These are phyloP conservation scores for Cryptotermes secundus DNA, from an alignment of 1,140 invertebrate species.

Conservation along the genomic window DNA sequence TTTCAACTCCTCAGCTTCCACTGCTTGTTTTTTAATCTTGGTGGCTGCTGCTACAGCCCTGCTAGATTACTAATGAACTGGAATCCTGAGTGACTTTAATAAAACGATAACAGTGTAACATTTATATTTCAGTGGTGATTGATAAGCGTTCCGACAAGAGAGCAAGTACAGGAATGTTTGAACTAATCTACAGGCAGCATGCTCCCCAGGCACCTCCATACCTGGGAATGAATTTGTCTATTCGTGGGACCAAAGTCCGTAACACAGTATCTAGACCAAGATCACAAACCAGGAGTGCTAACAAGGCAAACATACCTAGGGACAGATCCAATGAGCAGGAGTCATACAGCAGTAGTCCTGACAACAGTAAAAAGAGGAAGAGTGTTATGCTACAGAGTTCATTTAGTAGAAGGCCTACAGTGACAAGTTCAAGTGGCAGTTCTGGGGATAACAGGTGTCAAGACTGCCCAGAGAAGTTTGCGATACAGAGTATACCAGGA, in stretches of 20 bases:
- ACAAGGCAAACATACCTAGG: constrained; percentile 27
- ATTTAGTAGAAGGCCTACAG: neutral
- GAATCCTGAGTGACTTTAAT: too few relatives aligned
- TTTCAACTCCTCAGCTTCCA: too few relatives aligned
- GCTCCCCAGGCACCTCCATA: constrained; percentile 79
- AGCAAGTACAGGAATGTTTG: constrained; percentile 83
- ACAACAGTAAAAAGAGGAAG: neutral
- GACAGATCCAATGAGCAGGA: constrained; percentile 35
- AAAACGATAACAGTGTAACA: too few relatives aligned
- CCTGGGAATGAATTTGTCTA: constrained; percentile 72
- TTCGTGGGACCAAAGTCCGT: constrained; percentile 62
- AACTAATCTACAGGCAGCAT: constrained; percentile 75
- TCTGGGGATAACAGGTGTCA: neutral
- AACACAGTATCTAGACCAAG: constrained; percentile 39
- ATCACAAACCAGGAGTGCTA: constrained; percentile 34
- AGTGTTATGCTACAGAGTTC: neutral
- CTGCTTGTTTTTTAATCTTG: too few relatives aligned
- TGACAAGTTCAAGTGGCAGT: neutral
- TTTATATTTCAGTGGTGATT: constrained; percentile 73
- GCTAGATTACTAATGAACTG: too few relatives aligned
- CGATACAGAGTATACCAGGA: neutral
- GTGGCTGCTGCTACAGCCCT: too few relatives aligned
- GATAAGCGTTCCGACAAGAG: constrained; percentile 75
- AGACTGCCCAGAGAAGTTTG: neutral
- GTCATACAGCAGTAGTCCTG: neutral